These are phyloP conservation scores for Carollia perspicillata DNA, from an alignment of 2,113 vertebrate genomes.

Conservation along the genomic window DNA sequence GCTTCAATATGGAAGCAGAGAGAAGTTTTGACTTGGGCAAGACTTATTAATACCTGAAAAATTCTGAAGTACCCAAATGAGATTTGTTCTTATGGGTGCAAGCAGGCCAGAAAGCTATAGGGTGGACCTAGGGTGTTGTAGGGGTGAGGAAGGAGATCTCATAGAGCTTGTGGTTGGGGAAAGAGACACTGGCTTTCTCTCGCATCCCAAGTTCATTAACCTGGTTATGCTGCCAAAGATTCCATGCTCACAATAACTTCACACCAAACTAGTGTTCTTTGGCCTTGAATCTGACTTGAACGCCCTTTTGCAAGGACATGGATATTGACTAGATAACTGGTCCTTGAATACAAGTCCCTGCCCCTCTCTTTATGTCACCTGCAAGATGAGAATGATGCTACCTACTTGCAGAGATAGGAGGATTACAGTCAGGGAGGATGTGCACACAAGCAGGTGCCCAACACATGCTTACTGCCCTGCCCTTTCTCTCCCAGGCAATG, in stretches of 20 bases:
- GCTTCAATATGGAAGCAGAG: background rate
- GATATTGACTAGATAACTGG: background rate
- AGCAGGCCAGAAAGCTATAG: background rate
- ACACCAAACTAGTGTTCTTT: background rate
- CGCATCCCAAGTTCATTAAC: too few species aligned
- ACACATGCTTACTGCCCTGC: background rate
- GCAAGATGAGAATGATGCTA: background rate
- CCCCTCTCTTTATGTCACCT: background rate
- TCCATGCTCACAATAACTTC: background rate
- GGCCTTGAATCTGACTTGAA: background rate
- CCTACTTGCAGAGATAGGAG: background rate
- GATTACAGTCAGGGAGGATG: background rate
- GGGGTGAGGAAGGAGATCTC: background rate
- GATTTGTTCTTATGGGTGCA: background rate
- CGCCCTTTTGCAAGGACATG: background rate
- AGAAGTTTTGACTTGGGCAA: background rate
- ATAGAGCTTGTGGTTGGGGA: background rate
- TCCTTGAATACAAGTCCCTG: background rate
- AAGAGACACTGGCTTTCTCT: background rate
- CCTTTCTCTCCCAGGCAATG: background rate
- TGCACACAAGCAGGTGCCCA: background rate
- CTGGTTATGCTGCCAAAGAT: background rate
- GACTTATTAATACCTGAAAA: background rate
- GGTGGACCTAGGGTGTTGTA: background rate
- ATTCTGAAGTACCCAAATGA: background rate